Base-by-base conservation (phyloP, 53 echinoderm and acorn worm genomes). In the Crossaster papposus region DNA sequence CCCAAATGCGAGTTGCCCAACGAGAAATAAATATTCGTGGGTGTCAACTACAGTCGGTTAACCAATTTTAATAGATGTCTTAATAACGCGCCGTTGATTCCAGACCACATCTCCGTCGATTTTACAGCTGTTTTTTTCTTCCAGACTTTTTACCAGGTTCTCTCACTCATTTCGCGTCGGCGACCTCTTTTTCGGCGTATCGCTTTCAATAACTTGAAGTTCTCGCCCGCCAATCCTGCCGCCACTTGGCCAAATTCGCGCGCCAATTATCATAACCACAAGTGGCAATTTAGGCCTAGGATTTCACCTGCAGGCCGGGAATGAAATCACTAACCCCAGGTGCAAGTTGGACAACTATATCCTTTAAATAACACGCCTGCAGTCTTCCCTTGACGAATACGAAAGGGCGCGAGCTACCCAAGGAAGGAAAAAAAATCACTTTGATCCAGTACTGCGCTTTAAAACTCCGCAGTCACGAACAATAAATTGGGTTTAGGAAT, bases 211-310 rank as follows among this genome's bases (percentile, higher is more conserved):
- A 72, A 52, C 30, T 30, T 33, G 14, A 34, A 78, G 74, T n/a
- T 44, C 51, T 26, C 78, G 78, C 51, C 78, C 23, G 31, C 33
- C 30, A 30, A 30, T 30, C 30, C 50, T 72, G 73, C 52, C 15
- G 14, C 54, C 26, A 51, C 85, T 72, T 71, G 32, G 71, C 72
- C 77, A 76, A 15, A 26, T 75, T 58, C 35, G 4, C 62, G 30
- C 1, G 36, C 36, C 77, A 54, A 85, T 87, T 76, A 87, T 75
- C 76, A 87, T 87, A 76, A 72, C 37, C 76, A 36, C 65, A 36
- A 87, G 87, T 87, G 87, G 87, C 87, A 87, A 87, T 87, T 76
- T 29, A 87, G 58, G 8, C 76, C 24, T 73, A 30, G 62, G 32
- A 36, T 77, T 87, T 55, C 87, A 87, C 87, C 87, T 87, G 87